Evolutionary conservation across 1,140 invertebrate genomes (phyloP), one percentile per base, ranked within the genome.

Genomic region (Zaprionus inermis): DNA sequence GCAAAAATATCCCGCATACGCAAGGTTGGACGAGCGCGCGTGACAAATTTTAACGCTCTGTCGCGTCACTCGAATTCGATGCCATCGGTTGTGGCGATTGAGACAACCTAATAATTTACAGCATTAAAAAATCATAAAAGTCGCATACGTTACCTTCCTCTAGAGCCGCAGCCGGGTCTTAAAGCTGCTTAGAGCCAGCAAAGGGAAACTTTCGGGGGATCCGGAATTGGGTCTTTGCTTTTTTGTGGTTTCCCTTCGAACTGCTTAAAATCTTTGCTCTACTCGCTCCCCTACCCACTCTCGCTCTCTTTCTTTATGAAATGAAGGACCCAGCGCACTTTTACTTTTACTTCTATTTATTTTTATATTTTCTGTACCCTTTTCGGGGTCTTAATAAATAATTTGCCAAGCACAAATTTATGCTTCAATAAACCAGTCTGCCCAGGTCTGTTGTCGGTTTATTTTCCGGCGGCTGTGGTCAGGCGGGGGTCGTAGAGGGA

Each of bases 21-120:
- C 77, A 77, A 51, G 79, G 22, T 20, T 28, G 10, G 32, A 28
- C 7, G 22, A 10, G 32, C 60, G 74, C 83, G 84, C 83, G 83
- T 88, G 83, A 88, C 84, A 88, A 83, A 88, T 88, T 88, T 89
- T 78, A 84, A 88, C 84, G 83, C 83, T 89, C 80, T 82, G 71
- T 58, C 84, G 83, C 84, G 69, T 66, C 58, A 76, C 54, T 71
- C 60, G 68, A 59, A 72, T 82, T 77, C 73, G 57, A 34, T 61
- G 79, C 68, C 67, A 11, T 24, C 30, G 24, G 16, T 61, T 14
- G 9, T 22, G 38, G 59, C 69, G 63, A n/a, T n/a, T n/a, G 64
- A 64, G 36, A 36, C 49, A 79, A 76, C 72, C 76, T 82, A 76
- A 79, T 85, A 85, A 88, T 79, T 75, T 79, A 60, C 22, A 60